Conservation (phyloP, 2,797 vertebrate genomes). For the Epinephelus coioides region DNA sequence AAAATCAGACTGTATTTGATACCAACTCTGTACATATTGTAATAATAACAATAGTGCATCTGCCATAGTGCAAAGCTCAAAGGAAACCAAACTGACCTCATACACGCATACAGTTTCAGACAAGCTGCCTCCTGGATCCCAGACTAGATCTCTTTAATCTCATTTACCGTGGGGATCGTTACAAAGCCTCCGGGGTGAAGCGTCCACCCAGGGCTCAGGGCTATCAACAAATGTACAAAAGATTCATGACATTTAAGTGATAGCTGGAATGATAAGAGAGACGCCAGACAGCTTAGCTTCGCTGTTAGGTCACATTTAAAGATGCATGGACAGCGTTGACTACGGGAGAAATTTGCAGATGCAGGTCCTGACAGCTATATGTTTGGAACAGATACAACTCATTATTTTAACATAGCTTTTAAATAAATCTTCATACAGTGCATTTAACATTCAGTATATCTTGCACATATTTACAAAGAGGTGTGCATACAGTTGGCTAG, state of each 20-base stretch:
- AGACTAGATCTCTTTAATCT: constrained; percentile 65
- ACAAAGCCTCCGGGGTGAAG: constrained; percentile 58
- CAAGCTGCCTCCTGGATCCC: constrained; percentile 56
- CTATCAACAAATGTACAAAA: constrained; percentile 82
- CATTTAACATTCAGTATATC: constrained; percentile 78
- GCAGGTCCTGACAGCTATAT: constrained; percentile 41
- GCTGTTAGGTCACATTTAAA: constrained; percentile 52
- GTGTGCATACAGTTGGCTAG: constrained; percentile 82
- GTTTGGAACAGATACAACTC: constrained; percentile 61
- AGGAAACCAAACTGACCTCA: constrained; percentile 63
- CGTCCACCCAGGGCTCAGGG: constrained; percentile 33
- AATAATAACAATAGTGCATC: constrained; percentile 70
- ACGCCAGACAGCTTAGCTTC: constrained; percentile 23
- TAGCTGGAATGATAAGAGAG: constrained; percentile 57
- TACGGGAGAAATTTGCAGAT: constrained; percentile 50
- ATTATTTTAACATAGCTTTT: constrained; percentile 71
- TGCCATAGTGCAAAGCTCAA: constrained; percentile 76
- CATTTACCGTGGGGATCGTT: constrained; percentile 65
- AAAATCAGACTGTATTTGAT: constrained; percentile 66
- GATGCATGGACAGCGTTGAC: constrained; percentile 36
- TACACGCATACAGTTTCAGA: constrained; percentile 35
- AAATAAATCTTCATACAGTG: constrained; percentile 74
- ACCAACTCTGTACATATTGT: constrained; percentile 67
- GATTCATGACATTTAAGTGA: constrained; percentile 52
- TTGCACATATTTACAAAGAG: constrained; percentile 82